Conservation (phyloP, 2,888 invertebrate species). For the Epiblema foenella region DNA sequence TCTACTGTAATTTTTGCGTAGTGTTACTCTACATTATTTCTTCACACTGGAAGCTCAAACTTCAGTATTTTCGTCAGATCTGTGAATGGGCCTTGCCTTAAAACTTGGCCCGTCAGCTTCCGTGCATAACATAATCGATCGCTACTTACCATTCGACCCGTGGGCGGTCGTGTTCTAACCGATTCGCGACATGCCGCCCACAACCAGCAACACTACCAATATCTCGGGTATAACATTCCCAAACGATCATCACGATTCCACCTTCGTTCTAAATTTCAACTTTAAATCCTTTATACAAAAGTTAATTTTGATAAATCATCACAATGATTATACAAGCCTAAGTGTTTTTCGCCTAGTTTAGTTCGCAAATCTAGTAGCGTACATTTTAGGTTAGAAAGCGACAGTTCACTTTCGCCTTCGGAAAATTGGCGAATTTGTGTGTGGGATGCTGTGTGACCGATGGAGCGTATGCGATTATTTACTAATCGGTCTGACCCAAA, state of each 20-base stretch:
- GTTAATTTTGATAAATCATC: neutral
- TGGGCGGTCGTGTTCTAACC: conserved; percentile 37
- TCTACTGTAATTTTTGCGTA: too few species aligned
- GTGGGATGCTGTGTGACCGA: conserved; percentile 41
- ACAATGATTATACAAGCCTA: conserved; percentile 3
- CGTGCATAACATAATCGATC: conserved; percentile 28
- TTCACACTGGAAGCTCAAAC: too few species aligned
- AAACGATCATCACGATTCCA: conserved; percentile 11
- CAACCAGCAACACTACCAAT: conserved; percentile 10
- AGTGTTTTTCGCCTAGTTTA: conserved; percentile 21
- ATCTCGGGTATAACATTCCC: conserved; percentile 19
- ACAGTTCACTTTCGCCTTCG: conserved; percentile 68
- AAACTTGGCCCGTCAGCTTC: conserved; percentile 34
- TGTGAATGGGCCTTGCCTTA: too few species aligned
- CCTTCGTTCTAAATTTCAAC: neutral
- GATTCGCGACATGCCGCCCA: conserved; percentile 33
- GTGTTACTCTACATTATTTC: too few species aligned
- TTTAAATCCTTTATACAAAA: conserved; percentile 2
- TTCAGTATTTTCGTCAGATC: too few species aligned
- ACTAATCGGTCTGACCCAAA: conserved; percentile 43
- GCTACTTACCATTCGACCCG: conserved; percentile 39
- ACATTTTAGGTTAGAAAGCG: conserved; percentile 67
- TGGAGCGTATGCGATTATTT: conserved; percentile 39
- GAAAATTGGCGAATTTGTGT: conserved; percentile 48
- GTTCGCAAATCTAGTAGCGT: conserved; percentile 43